phyloP scores from a whole-genome alignment of 1,140 invertebrate genomes.

The Drosophila bocqueti region DNA sequence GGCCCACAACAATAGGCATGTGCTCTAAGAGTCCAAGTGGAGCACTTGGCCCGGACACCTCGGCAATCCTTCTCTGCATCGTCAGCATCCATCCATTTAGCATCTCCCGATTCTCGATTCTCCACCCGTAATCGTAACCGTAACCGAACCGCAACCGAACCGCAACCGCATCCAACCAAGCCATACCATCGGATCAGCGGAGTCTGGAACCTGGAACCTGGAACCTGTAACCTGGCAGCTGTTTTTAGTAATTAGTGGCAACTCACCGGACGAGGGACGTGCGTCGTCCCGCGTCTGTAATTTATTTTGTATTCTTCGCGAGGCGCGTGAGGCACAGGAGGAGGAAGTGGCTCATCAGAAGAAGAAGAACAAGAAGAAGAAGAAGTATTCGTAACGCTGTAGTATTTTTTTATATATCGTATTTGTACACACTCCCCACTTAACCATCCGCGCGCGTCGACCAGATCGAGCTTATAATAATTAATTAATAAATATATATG shows the following conservation, averaged over 20 bases:
- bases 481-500: constrained; percentile 18
- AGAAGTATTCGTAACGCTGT: constrained; percentile 49
- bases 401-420: constrained; percentile 55
- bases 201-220: constrained; percentile 3
- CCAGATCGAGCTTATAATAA: constrained; percentile 34
- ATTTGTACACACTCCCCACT: constrained; percentile 35
- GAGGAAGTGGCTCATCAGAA: background rate
- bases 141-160: constrained; percentile 1
- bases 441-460: constrained; percentile 22
- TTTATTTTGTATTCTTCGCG: constrained; percentile 48
- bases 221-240: constrained; percentile 26
- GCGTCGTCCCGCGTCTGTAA: constrained; percentile 30
- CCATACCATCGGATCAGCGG: constrained; percentile 30
- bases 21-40: constrained; percentile 49
- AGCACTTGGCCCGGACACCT: constrained; percentile 4
- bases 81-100: constrained; percentile 11
- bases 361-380: constrained; percentile 14
- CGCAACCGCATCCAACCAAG: constrained; percentile 17
- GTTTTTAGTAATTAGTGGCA: constrained; percentile 46
- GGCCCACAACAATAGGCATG: constrained; percentile 69
- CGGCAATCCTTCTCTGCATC: constrained; percentile 2
- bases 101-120: constrained; percentile 6
- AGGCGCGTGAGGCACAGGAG: constrained; percentile 23
- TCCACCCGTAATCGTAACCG: constrained; percentile 12
- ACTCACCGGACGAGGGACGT: constrained; percentile 24